Evolutionary conservation across 2,113 vertebrate genomes (phyloP), one percentile per base, ranked within the genome.

Genomic region (Lepus americanus): DNA sequence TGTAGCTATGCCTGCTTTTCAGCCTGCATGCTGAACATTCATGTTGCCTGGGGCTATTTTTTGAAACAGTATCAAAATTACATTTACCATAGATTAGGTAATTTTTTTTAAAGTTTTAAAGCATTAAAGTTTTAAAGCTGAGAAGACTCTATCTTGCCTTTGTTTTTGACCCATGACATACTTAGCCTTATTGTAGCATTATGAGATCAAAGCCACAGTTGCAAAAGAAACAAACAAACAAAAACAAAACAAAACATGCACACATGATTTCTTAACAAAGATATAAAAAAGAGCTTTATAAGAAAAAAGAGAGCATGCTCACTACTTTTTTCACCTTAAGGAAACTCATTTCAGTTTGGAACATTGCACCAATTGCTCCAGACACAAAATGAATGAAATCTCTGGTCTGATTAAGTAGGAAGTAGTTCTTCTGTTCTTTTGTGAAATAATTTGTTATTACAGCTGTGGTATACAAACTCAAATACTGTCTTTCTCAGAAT

Each of bases 341-440:
- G 72, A 98, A 98, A 98, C 82, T 96, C 82, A 96, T 98, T 98
- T 98, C 91, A 96, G 95, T 97, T 98, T 98, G 96, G 97, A 97
- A 96, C 92, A 87, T 90, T 88, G 90, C 84, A 96, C n/a, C 22
- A 64, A 97, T 98, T 97, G 77, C 95, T 97, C 95, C 97, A 98
- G 96, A 98, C 86, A 97, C 87, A 97, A 98, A 98, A 98, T 97
- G 97, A 98, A 98, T 98, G 97, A 98, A 83, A 92, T 64, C 89
- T 98, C 97, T 96, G 96, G 73, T 97, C 97, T 96, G 96, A 97
- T 98, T 98, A 97, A 92, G 94, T 97, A 94, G 95, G 94, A 96
- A 98, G 97, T 97, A 97, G 98, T 98, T 98, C 96, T 92, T 97
- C 74, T 97, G 92, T 95, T 98, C 96, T 92, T 96, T 97, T 82